phyloP scores from a whole-genome alignment of 2,113 vertebrate species.

The Bubo scandiacus region DNA sequence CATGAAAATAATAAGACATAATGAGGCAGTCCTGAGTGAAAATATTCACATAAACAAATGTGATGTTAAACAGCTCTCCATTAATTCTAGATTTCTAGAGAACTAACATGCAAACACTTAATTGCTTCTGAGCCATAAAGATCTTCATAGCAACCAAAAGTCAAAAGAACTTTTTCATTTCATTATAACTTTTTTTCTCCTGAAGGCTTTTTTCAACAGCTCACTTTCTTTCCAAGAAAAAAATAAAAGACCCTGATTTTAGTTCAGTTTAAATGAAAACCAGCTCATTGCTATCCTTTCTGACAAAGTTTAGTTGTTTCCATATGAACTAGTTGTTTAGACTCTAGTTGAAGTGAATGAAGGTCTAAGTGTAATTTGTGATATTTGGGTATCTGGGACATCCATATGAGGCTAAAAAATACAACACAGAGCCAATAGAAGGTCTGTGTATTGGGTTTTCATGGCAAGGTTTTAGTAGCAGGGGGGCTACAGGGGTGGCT shows the following conservation, averaged over 20 bases:
- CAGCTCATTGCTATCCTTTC: neutral
- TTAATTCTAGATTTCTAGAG: neutral
- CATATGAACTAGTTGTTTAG: neutral
- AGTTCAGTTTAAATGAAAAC: neutral
- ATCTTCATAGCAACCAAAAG: neutral
- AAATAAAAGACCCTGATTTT: neutral
- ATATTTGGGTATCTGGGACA: neutral
- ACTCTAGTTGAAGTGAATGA: neutral
- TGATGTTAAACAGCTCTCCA: neutral
- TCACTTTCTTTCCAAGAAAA: neutral
- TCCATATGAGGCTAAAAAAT: neutral
- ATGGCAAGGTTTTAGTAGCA: neutral
- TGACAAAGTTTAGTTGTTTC: neutral
- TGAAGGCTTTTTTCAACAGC: neutral
- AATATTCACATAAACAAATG: conserved; percentile 10
- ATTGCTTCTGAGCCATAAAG: neutral
- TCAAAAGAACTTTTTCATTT: neutral
- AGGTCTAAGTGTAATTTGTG: neutral
- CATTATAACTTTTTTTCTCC: neutral
- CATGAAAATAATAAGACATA: neutral
- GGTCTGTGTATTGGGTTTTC: neutral
- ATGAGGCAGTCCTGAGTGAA: neutral
- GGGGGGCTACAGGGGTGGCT: neutral
- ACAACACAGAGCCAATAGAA: neutral
- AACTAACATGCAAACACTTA: neutral